phyloP scores from a whole-genome alignment of 2,113 vertebrate species.

The Onychorhynchus coronatus region DNA sequence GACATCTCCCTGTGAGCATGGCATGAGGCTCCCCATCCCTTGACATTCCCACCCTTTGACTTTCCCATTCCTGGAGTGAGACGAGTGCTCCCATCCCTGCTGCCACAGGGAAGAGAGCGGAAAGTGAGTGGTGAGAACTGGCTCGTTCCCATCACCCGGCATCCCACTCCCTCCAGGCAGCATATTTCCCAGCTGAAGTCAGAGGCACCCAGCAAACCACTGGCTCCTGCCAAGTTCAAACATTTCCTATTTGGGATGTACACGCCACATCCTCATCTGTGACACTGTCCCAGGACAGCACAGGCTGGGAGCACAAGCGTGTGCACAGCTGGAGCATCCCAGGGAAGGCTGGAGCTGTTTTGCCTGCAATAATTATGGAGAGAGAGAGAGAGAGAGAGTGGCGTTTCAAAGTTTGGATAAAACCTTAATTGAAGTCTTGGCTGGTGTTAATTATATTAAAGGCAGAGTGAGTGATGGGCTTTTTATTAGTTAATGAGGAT shows the following conservation, averaged over 20 bases:
- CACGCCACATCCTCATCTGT: rapidly evolving
- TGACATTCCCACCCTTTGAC: background rate
- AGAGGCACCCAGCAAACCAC: background rate
- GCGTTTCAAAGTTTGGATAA: conserved; percentile 51
- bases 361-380: rapidly evolving
- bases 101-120: rapidly evolving
- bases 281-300: background rate
- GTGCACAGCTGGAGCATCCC: rapidly evolving
- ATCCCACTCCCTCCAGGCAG: background rate
- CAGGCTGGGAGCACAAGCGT: background rate
- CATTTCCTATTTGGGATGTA: conserved; percentile 40
- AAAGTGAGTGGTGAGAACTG: background rate
- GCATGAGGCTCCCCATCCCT: rapidly evolving
- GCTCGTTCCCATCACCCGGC: background rate
- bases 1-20: rapidly evolving
- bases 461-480: conserved; percentile 62
- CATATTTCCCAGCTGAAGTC: conserved; percentile 39
- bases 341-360: background rate
- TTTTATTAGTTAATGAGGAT: conserved; percentile 74
- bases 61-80: background rate
- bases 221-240: background rate
- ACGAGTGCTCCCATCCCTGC: rapidly evolving
- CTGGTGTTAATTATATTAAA: conserved; percentile 68
- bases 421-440: conserved; percentile 66
- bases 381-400: background rate